Percentiles rank a stretch among this genome's conserved stretches.
Conservation (phyloP, 2,888 invertebrate genomes). For the Rhamnusium bicolor region DNA sequence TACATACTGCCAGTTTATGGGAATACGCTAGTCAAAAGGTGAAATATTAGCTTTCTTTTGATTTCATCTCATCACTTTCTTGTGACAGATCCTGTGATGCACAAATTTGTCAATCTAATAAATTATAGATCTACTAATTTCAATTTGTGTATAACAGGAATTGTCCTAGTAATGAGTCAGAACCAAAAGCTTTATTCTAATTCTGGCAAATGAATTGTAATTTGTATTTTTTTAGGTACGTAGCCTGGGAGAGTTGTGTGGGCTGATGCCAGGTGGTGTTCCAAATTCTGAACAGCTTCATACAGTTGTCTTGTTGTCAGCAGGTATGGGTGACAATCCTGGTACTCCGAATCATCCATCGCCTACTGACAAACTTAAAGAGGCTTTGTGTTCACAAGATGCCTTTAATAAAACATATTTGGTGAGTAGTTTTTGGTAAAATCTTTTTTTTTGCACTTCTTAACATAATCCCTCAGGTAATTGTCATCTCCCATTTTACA, state of each 20-base stretch:
- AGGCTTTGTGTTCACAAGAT: conserved; percentile 91
- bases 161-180: no score
- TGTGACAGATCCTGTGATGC: no score
- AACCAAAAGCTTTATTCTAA: no score
- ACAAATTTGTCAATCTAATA: no score
- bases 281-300: conserved; percentile 92
- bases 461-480: no score
- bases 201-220: background rate
- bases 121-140: no score
- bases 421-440: conserved; percentile 67
- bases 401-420: conserved; percentile 92
- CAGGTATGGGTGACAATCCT: conserved; percentile 87
- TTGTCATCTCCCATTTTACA: no score
- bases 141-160: no score
- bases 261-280: conserved; percentile 86
- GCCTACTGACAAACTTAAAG: conserved; percentile 89
- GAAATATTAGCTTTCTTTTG: conserved; percentile 13
- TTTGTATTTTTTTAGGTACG: conserved; percentile 76
- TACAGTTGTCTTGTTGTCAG: conserved; percentile 90
- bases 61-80: no score
- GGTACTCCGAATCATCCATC: conserved; percentile 73
- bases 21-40: conserved; percentile 83
- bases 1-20: conserved; percentile 89
- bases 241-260: conserved; percentile 91
- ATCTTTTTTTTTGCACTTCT: no score